Evolutionary conservation across 1,140 invertebrate species (phyloP).

Genomic region (Anadara kagoshimensis): DNA sequence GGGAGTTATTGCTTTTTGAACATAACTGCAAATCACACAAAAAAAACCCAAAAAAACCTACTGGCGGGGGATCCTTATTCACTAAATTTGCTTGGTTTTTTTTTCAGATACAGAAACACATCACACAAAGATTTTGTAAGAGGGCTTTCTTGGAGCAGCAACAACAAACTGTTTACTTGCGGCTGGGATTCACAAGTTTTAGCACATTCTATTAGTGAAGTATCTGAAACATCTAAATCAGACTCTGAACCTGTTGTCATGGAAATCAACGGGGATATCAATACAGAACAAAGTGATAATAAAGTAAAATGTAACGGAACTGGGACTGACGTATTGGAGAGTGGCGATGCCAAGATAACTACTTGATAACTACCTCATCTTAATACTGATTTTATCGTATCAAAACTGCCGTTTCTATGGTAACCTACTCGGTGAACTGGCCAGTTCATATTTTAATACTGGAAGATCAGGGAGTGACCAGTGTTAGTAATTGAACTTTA

Average conservation of each 20-base stretch:
- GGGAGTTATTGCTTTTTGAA: too few relatives aligned
- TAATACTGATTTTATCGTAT: not conserved
- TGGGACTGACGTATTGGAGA: slow-evolving; percentile 9
- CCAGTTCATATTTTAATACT: too few relatives aligned
- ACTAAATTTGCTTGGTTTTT: slow-evolving; percentile 25
- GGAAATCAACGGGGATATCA: slow-evolving; percentile 12
- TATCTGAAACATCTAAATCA: slow-evolving; percentile 11
- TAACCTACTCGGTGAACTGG: too few relatives aligned
- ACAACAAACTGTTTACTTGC: slow-evolving; percentile 55
- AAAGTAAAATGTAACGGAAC: slow-evolving; percentile 32
- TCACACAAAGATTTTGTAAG: slow-evolving; percentile 66
- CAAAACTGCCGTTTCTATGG: too few relatives aligned
- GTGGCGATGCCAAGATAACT: not conserved
- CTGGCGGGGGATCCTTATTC: too few relatives aligned
- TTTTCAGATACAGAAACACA: slow-evolving; percentile 61
- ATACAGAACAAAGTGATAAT: not conserved
- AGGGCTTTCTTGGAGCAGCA: slow-evolving; percentile 55
- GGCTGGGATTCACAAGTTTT: slow-evolving; percentile 61
- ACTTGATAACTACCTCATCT: slow-evolving; percentile 13
- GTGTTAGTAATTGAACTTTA: too few relatives aligned
- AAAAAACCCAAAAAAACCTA: too few relatives aligned
- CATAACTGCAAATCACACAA: too few relatives aligned
- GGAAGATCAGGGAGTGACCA: too few relatives aligned
- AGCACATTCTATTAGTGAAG: slow-evolving; percentile 41
- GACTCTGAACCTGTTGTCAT: slow-evolving; percentile 8